Conservation (phyloP, 2,888 invertebrate genomes). For the Plagodis pulveraria region DNA sequence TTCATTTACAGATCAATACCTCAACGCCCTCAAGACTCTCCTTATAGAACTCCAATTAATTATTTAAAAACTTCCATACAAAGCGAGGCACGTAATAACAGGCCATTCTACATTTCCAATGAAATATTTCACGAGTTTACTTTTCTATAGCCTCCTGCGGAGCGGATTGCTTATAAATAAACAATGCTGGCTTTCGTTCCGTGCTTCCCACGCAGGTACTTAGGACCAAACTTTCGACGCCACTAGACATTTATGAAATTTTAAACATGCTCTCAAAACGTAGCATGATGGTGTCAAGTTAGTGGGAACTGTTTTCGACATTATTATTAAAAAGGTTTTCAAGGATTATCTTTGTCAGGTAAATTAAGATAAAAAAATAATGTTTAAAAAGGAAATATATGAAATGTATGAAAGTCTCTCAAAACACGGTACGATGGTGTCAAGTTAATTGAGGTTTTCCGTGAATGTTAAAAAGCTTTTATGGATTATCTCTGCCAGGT, state of each 20-base stretch:
- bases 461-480: no score
- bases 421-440: no score
- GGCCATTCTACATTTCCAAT: slow-evolving; percentile 37
- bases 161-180: slow-evolving; percentile 60
- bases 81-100: slow-evolving; percentile 29
- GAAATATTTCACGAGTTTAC: slow-evolving; percentile 46
- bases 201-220: slow-evolving; percentile 40
- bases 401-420: no score
- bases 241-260: slow-evolving; percentile 54
- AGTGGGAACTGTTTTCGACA: slow-evolving; percentile 1
- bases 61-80: slow-evolving; percentile 20
- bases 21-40: slow-evolving; percentile 4
- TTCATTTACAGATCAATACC: not conserved
- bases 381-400: no score
- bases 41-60: slow-evolving; percentile 11
- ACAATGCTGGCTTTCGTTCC: slow-evolving; percentile 40
- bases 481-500: no score
- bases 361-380: no score
- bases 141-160: slow-evolving; percentile 37
- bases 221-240: slow-evolving; percentile 43
- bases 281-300: slow-evolving; percentile 33
- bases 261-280: slow-evolving; percentile 47
- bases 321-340: no score
- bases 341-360: no score
- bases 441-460: no score